phyloP scores from a whole-genome alignment of 1,140 invertebrate genomes.

The Notospermus geniculatus region DNA sequence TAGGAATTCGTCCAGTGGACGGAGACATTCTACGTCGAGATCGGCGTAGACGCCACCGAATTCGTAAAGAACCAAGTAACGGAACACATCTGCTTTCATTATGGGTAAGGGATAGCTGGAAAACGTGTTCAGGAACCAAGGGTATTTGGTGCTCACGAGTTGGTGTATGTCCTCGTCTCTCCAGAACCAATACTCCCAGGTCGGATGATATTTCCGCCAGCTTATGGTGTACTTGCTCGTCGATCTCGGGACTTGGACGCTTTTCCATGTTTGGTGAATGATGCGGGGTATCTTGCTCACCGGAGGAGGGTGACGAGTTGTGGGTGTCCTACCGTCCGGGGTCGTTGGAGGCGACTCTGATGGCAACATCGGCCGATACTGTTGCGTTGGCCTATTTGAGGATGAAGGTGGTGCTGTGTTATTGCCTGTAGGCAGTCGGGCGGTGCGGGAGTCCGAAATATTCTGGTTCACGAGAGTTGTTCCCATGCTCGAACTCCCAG shows the following conservation, averaged over 20 bases:
- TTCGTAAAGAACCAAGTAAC: constrained; percentile 17
- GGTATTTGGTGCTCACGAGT: constrained; percentile 13
- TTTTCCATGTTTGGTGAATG: constrained; percentile 22
- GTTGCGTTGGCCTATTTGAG: no score
- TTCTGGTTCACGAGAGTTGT: no score
- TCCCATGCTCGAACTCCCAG: no score
- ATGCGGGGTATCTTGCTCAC: constrained; percentile 20
- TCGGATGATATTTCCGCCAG: constrained; percentile 14
- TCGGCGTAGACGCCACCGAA: constrained; percentile 11
- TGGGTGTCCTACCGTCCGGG: no score
- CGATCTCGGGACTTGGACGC: not conserved
- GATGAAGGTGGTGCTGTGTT: no score
- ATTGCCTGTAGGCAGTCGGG: no score
- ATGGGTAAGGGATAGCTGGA: constrained; percentile 9
- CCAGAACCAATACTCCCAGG: constrained; percentile 22
- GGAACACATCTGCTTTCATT: constrained; percentile 8
- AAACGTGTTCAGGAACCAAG: constrained; percentile 9
- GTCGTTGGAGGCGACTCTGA: no score
- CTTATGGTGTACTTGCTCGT: constrained; percentile 4
- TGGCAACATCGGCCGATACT: no score
- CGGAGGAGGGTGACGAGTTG: no score
- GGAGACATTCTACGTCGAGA: constrained; percentile 13
- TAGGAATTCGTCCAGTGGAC: constrained; percentile 8
- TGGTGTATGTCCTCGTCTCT: constrained; percentile 14
- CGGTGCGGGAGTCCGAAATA: no score